Evolutionary conservation across 2,797 vertebrate species (phyloP).

Genomic region (Morus bassanus): DNA sequence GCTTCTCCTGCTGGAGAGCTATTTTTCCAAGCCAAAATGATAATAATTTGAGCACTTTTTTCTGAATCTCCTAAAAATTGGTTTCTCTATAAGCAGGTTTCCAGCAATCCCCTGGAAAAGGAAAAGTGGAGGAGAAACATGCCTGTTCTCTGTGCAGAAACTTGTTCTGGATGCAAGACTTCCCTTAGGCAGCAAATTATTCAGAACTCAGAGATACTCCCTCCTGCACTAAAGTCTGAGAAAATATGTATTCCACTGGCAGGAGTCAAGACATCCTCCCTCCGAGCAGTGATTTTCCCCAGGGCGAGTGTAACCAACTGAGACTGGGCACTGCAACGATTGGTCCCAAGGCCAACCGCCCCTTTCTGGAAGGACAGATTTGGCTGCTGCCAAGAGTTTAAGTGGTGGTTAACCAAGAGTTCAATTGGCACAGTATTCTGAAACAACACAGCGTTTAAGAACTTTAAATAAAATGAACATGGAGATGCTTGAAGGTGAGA

Average conservation of each 20-base stretch:
- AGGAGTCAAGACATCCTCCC: not conserved
- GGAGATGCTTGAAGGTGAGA: not conserved
- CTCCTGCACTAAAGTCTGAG: not conserved
- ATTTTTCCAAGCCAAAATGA: not conserved
- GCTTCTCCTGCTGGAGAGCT: not conserved
- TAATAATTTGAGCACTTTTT: not conserved
- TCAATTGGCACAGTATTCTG: not conserved
- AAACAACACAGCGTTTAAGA: not conserved
- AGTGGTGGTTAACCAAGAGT: not conserved
- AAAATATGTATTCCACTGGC: not conserved
- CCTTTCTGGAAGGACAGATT: not conserved
- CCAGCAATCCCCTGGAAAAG: not conserved
- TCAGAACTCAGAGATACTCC: not conserved
- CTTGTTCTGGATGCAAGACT: not conserved
- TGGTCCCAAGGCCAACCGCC: not conserved
- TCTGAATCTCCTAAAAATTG: not conserved
- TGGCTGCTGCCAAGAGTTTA: not conserved
- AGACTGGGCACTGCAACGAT: rapidly evolving
- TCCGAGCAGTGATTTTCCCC: not conserved
- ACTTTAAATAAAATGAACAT: not conserved
- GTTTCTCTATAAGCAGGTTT: not conserved
- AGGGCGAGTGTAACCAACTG: rapidly evolving
- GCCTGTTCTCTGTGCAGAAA: not conserved
- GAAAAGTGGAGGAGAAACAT: not conserved
- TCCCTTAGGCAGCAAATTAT: not conserved